Conservation (phyloP, 2,888 invertebrate genomes). For the Gonocerus acuteangulatus region DNA sequence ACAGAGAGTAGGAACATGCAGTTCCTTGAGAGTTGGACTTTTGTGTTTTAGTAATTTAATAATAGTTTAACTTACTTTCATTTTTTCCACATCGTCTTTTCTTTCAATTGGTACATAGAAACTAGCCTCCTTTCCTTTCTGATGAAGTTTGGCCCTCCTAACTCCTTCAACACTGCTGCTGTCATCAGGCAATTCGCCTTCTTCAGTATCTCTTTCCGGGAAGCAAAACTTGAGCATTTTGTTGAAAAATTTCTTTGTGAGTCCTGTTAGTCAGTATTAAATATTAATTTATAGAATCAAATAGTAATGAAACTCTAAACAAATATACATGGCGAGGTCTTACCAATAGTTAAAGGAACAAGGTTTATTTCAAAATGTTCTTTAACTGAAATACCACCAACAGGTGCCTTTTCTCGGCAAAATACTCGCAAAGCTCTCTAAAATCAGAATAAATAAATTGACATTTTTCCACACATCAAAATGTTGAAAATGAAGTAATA, state of each 20-base stretch:
- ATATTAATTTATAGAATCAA: too few species aligned
- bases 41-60: too few species aligned
- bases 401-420: slow-evolving; percentile 91
- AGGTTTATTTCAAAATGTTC: slow-evolving; percentile 99
- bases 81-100: slow-evolving; percentile 92
- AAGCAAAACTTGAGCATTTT: slow-evolving; percentile 97
- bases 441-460: slow-evolving; percentile 40
- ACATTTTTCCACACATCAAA: too few species aligned
- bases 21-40: too few species aligned
- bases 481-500: too few species aligned
- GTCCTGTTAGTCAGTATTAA: slow-evolving; percentile 47
- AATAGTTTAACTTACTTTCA: slow-evolving; percentile 78
- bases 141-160: slow-evolving; percentile 46
- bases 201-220: slow-evolving; percentile 83
- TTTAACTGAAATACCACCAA: slow-evolving; percentile 97
- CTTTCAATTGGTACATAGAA: slow-evolving; percentile 82
- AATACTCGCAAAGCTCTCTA: slow-evolving; percentile 82
- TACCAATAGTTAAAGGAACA: slow-evolving; percentile 83
- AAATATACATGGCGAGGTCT: too few species aligned
- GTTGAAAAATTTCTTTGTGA: slow-evolving; percentile 94
- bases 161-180: slow-evolving; percentile 43
- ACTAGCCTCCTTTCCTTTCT: slow-evolving; percentile 69
- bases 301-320: too few species aligned
- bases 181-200: slow-evolving; percentile 63
- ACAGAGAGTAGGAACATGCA: too few species aligned